phyloP scores from a whole-genome alignment of 53 echinoderm and acorn worm genomes.

The Stichopus horrens region DNA sequence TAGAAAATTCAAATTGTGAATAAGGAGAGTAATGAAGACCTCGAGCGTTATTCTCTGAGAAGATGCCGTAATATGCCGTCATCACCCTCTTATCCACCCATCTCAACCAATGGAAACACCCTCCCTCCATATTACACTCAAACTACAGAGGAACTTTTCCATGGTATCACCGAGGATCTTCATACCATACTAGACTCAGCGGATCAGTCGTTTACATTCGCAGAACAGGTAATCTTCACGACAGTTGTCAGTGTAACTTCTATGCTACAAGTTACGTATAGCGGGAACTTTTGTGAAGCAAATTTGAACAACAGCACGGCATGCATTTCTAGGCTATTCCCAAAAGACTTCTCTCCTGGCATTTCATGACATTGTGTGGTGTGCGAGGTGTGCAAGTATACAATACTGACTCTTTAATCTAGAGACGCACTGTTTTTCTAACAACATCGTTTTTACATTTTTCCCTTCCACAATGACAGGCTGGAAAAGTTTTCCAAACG shows the following conservation, averaged over 20 bases:
- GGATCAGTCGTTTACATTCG: constrained; percentile 23
- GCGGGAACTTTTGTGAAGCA: no score
- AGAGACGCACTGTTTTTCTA: not conserved
- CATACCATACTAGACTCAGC: constrained; percentile 28
- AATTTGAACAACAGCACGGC: no score
- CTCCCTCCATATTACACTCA: not conserved
- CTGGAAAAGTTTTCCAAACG: constrained; percentile 10
- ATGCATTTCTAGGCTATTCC: no score
- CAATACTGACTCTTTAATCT: no score
- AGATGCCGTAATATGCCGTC: constrained; percentile 18
- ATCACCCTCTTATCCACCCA: constrained; percentile 26
- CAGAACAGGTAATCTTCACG: constrained; percentile 7
- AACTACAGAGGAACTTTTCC: constrained; percentile 31
- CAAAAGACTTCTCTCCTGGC: no score
- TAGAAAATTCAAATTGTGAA: not conserved
- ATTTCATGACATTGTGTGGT: no score
- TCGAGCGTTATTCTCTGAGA: constrained; percentile 17
- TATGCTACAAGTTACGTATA: no score
- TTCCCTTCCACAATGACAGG: not conserved
- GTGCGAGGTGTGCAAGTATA: no score
- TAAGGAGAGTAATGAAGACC: not conserved
- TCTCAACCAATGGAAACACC: constrained; percentile 1
- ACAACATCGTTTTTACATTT: not conserved
- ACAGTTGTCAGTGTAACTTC: no score
- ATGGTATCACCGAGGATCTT: constrained; percentile 15